Conservation (phyloP, 2,888 invertebrate genomes). For the Leptopilina myrica region DNA sequence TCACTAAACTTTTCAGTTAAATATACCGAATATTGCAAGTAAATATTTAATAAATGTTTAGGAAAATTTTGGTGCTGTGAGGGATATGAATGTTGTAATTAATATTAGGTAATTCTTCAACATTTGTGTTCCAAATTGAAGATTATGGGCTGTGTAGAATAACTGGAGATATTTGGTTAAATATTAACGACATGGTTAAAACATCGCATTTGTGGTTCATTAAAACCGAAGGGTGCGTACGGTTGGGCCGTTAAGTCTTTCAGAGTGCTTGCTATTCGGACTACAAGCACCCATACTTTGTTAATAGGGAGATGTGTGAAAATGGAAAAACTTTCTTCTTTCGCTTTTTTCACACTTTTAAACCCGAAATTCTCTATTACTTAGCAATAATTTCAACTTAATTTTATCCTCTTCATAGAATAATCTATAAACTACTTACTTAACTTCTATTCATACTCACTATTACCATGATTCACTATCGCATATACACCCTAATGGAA, state of each 20-base stretch:
- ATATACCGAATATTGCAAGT: no score
- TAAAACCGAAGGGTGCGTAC: constrained; percentile 71
- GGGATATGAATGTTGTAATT: no score
- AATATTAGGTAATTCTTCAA: not conserved
- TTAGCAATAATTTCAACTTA: not conserved
- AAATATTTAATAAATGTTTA: no score
- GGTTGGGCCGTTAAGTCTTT: constrained; percentile 64
- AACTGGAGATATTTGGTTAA: constrained; percentile 74
- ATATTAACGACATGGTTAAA: constrained; percentile 77
- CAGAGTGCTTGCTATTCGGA: constrained; percentile 56
- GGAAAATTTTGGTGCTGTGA: no score
- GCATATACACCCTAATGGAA: no score
- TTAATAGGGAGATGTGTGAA: constrained; percentile 55
- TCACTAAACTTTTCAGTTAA: no score
- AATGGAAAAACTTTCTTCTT: constrained; percentile 42
- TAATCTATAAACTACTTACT: no score
- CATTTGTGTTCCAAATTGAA: not conserved
- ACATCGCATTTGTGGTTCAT: constrained; percentile 77
- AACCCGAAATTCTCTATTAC: no score
- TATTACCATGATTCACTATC: no score
- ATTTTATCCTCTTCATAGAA: not conserved
- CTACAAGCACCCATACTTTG: constrained; percentile 59
- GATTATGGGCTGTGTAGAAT: constrained; percentile 42
- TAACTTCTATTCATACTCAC: no score
- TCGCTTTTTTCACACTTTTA: not conserved